phyloP scores from a whole-genome alignment of 2,888 invertebrate genomes.

The Napeogenes inachia region DNA sequence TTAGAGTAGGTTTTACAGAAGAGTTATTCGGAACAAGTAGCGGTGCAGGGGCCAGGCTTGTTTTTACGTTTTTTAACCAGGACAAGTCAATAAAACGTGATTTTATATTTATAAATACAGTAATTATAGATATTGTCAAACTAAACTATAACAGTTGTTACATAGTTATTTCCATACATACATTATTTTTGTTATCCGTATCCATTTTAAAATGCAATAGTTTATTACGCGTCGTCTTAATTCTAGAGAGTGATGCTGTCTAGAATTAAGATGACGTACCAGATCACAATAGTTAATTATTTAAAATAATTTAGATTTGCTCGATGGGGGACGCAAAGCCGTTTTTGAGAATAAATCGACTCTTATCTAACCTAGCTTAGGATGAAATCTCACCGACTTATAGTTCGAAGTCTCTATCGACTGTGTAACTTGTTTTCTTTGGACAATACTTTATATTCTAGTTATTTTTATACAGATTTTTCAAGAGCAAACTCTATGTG shows the following conservation, averaged over 20 bases:
- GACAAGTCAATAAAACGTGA: conserved; percentile 43
- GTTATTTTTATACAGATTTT: conserved; percentile 34
- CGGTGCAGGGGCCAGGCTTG: conserved; percentile 23
- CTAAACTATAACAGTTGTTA: conserved; percentile 69
- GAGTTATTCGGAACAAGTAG: conserved; percentile 17
- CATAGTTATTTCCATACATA: conserved; percentile 72
- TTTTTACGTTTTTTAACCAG: conserved; percentile 35
- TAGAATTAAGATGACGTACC: conserved; percentile 39
- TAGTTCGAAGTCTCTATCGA: conserved; percentile 26
- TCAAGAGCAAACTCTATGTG: conserved; percentile 24
- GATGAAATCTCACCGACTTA: conserved; percentile 35
- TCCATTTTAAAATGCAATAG: conserved; percentile 78
- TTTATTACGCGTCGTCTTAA: conserved; percentile 42
- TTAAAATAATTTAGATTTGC: conserved; percentile 62
- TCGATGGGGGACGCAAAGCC: conserved; percentile 54
- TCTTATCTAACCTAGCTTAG: conserved; percentile 36
- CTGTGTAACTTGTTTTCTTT: conserved; percentile 29
- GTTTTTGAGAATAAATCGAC: conserved; percentile 61
- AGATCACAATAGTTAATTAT: conserved; percentile 71
- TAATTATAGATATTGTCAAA: conserved; percentile 64
- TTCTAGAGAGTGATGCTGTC: conserved; percentile 25
- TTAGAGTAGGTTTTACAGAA: conserved; percentile 32
- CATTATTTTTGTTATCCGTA: conserved; percentile 71
- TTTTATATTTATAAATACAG: conserved; percentile 48
- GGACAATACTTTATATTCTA: conserved; percentile 32